Base-by-base conservation (phyloP, 2,113 vertebrate genomes). In the Coreoperca whiteheadi region DNA sequence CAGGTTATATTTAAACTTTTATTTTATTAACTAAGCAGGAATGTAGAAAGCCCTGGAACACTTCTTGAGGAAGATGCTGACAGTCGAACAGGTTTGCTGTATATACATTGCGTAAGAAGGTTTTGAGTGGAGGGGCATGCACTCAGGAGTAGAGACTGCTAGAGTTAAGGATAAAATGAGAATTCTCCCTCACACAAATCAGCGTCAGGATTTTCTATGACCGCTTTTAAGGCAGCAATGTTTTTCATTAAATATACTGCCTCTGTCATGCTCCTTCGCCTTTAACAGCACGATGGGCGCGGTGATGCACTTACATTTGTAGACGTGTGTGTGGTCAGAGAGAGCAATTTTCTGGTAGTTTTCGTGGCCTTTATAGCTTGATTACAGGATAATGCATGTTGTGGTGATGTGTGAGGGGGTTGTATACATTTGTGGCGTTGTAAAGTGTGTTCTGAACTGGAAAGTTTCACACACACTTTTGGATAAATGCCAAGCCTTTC, bases 361-460 rank as follows among this genome's bases (percentile, higher is more conserved):
- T 60, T 23, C 10, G 4, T 48, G 20, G 28, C 18, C 41, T 37
- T 39, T 28, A 21, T 53, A 20, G 23, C 32, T 14, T 28, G 20
- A 39, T 28, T 37, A 4, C 8, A 18, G 12, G 56, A 73, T n/a
- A 3, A n/a, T 34, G 56, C 15, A n/a, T 39, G n/a, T 39, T 34
- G 32, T 34, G 32, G 0, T 34, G 32, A 34, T 39, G 68, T 34
- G 48, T 32, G 32, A 41, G n/a, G 16, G 2, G n/a, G 15, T 32
- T 25, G 53, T 48, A 28, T 28, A 28, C 7, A 48, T 66, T 14
- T 21, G 16, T 61, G 57, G 30, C 7, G 4, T 39, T 46, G 23
- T 74, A 16, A 65, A 59, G n/a, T 39, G 14, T 57, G 51, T 68
- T 69, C 53, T 43, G n/a, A 75, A 75, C 54, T 54, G 32, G 34